Percentiles rank a stretch among this genome's conserved stretches.
Evolutionary conservation across 2,888 invertebrate genomes (phyloP).

Genomic region (Malthinus flaveolus): DNA sequence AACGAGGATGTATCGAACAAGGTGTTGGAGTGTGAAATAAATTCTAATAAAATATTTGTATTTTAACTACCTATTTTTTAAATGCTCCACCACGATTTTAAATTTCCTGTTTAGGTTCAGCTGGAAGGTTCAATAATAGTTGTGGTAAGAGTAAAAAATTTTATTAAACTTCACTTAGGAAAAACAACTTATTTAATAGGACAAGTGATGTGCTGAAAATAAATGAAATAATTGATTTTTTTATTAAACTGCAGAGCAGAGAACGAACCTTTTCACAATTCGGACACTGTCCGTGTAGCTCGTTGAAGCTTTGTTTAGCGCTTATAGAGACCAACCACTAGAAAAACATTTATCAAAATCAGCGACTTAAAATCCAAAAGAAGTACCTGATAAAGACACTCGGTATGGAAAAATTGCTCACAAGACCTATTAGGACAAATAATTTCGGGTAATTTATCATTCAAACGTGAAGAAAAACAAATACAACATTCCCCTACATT

Average conservation of each 20-base stretch:
- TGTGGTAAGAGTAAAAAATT: no score
- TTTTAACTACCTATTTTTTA: constrained; percentile 7
- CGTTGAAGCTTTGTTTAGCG: constrained; percentile 42
- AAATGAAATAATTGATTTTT: background rate
- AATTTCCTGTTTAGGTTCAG: background rate
- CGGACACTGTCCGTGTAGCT: constrained; percentile 48
- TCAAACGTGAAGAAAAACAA: constrained; percentile 50
- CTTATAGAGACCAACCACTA: constrained; percentile 48
- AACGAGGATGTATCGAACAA: constrained; percentile 55
- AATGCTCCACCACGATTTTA: background rate
- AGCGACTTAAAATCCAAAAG: background rate
- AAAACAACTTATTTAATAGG: constrained; percentile 3
- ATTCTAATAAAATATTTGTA: constrained; percentile 5
- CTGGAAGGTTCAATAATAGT: background rate
- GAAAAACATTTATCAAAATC: constrained; percentile 29
- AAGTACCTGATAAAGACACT: constrained; percentile 53
- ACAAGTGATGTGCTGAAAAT: constrained; percentile 25
- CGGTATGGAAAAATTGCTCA: constrained; percentile 48
- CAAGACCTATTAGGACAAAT: constrained; percentile 51
- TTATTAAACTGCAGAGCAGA: no score
- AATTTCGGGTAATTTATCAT: constrained; percentile 51
- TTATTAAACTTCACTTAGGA: background rate
- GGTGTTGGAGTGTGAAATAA: constrained; percentile 43
- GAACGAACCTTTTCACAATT: constrained; percentile 48
- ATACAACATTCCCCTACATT: constrained; percentile 51